phyloP scores from a whole-genome alignment of 2,888 invertebrate genomes.

The Cheilosia grossa region DNA sequence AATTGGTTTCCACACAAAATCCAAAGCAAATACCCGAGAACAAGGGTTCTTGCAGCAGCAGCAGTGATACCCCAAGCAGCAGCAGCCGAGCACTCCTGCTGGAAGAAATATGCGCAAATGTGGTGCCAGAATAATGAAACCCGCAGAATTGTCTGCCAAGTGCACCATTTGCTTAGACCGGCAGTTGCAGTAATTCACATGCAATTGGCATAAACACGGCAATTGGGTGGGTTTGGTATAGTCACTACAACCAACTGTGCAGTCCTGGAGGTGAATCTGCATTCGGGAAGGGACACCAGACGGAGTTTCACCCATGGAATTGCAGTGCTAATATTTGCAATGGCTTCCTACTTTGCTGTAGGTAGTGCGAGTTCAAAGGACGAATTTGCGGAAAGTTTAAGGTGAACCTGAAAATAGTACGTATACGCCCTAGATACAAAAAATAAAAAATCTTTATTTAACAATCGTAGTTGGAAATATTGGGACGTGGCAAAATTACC shows the following conservation, averaged over 20 bases:
- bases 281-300: background rate
- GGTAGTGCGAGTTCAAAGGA: too few species aligned
- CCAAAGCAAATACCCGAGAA: conserved; percentile 50
- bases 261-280: conserved; percentile 13
- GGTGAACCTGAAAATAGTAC: too few species aligned
- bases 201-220: conserved; percentile 35
- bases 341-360: too few species aligned
- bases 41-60: background rate
- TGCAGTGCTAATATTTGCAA: too few species aligned
- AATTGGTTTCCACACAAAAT: conserved; percentile 59
- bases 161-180: conserved; percentile 55
- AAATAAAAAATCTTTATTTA: too few species aligned
- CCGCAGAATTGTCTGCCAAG: conserved; percentile 70
- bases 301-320: too few species aligned
- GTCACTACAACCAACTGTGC: background rate
- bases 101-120: conserved; percentile 57
- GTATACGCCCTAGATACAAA: too few species aligned
- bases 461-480: too few species aligned
- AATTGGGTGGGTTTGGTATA: background rate
- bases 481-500: too few species aligned
- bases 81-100: background rate
- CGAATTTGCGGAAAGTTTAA: too few species aligned
- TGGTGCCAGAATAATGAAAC: conserved; percentile 69
- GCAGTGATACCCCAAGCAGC: background rate
- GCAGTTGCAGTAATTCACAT: conserved; percentile 53